Evolutionary conservation across 2,113 vertebrate species (phyloP).

Genomic region (Cynoglossus semilaevis): DNA sequence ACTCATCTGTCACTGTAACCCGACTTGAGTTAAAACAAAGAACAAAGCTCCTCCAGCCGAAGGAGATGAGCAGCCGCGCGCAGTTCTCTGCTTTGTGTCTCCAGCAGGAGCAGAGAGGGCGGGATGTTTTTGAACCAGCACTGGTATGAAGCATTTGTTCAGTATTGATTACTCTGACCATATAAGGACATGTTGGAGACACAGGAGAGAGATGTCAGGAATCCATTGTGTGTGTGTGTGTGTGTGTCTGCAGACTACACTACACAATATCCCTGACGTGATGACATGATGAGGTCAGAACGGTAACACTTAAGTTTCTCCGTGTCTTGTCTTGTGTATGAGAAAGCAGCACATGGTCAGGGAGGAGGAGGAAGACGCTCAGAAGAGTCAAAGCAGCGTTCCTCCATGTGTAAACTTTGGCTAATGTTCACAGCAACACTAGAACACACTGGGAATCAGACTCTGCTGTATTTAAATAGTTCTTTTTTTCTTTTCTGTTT

Average conservation of each 20-base stretch:
- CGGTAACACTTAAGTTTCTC: constrained; percentile 15
- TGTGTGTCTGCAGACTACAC: constrained; percentile 1
- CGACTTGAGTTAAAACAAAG: too few relatives aligned
- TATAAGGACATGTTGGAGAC: constrained; percentile 67
- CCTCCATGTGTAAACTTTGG: too few relatives aligned
- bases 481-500: too few relatives aligned
- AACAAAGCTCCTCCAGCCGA: not conserved
- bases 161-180: constrained; percentile 69
- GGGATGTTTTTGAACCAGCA: constrained; percentile 58
- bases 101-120: constrained; percentile 25
- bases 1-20: too few relatives aligned
- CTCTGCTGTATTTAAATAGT: too few relatives aligned
- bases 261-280: not conserved
- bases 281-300: constrained; percentile 8
- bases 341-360: not conserved
- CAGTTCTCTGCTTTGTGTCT: constrained; percentile 61
- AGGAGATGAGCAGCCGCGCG: constrained; percentile 19
- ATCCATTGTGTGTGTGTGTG: constrained; percentile 28
- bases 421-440: too few relatives aligned
- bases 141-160: constrained; percentile 61
- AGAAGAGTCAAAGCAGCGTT: too few relatives aligned
- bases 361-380: too few relatives aligned
- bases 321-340: not conserved
- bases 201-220: constrained; percentile 51
- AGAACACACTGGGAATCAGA: too few relatives aligned